These are phyloP conservation scores for Oryzias javanicus DNA, from an alignment of 2,113 vertebrate species.

Conservation along the genomic window DNA sequence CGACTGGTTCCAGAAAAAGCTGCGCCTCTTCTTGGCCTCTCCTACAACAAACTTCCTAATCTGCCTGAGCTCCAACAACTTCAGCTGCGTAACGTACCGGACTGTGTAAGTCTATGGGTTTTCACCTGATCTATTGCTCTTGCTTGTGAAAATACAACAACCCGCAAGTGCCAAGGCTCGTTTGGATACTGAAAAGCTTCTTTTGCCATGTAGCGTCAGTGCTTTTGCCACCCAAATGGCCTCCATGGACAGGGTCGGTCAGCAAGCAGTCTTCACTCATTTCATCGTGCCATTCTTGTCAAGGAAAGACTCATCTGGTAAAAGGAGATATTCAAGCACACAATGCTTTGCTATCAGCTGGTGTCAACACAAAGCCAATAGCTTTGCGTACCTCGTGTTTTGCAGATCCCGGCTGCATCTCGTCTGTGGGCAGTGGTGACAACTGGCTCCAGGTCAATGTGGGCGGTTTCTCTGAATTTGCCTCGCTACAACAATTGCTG, in stretches of 20 bases:
- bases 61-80: constrained; percentile 15
- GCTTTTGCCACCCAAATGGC: constrained; percentile 31
- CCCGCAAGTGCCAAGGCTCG: background rate
- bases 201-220: constrained; percentile 32
- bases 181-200: constrained; percentile 32
- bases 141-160: background rate
- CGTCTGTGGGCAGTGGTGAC: background rate
- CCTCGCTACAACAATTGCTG: constrained; percentile 33
- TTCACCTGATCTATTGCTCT: background rate
- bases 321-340: no score
- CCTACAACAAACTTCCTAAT: constrained; percentile 6
- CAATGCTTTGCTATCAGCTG: background rate
- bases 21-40: constrained; percentile 8
- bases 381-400: background rate
- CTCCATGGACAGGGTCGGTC: constrained; percentile 27
- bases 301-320: constrained; percentile 24
- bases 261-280: constrained; percentile 30
- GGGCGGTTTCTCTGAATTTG: constrained; percentile 37
- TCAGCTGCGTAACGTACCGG: constrained; percentile 14
- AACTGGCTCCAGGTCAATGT: constrained; percentile 51
- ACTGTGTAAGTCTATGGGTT: constrained; percentile 1
- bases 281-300: constrained; percentile 59
- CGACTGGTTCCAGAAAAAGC: background rate
- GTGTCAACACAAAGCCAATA: background rate
- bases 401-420: constrained; percentile 52